phyloP scores from a whole-genome alignment of 2,888 invertebrate species.

The Aphidoletes aphidimyza region DNA sequence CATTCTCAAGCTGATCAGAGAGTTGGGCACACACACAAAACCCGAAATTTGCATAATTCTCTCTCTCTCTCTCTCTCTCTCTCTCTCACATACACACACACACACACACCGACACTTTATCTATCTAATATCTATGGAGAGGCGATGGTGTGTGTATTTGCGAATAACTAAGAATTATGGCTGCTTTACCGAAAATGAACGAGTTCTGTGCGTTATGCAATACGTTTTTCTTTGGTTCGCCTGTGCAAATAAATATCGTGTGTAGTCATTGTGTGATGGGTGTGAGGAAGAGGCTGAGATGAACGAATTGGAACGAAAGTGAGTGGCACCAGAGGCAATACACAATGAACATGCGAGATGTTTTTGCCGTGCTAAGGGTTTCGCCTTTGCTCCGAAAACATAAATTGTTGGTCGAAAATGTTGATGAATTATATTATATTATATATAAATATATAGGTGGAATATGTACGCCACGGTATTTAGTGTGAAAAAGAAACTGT shows the following conservation, averaged over 20 bases:
- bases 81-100: neutral
- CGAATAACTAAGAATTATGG: conserved; percentile 12
- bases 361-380: neutral
- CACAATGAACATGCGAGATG: too few relatives aligned
- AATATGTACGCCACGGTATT: neutral
- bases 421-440: conserved; percentile 17
- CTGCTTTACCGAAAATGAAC: neutral
- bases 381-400: neutral
- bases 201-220: neutral
- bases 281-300: neutral
- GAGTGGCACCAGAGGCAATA: too few relatives aligned
- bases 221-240: neutral
- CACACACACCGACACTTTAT: neutral
- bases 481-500: neutral
- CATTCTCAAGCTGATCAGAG: too few relatives aligned
- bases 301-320: neutral
- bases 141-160: neutral
- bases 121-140: neutral
- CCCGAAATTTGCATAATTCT: neutral
- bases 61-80: too few relatives aligned
- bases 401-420: neutral
- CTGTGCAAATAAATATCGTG: neutral
- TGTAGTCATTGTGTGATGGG: neutral
- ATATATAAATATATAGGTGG: neutral
- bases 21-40: too few relatives aligned